Evolutionary conservation across 2,797 vertebrate species (phyloP).

Genomic region (Peromyscus nudipes): DNA sequence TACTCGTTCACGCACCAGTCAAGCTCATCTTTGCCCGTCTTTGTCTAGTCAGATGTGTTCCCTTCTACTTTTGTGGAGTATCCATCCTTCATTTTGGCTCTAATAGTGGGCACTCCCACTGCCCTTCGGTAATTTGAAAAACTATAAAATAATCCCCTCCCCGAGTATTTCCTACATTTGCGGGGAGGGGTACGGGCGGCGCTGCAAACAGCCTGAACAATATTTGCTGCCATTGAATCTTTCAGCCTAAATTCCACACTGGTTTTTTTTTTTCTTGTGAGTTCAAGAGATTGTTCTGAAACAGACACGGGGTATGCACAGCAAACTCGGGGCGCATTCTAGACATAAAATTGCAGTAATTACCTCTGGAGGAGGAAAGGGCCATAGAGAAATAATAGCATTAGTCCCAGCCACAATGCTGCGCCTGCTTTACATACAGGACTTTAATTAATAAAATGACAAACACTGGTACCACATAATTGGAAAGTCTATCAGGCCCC

Average conservation of each 20-base stretch:
- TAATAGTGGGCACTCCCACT: neutral
- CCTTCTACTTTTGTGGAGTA: neutral
- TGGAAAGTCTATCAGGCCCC: conserved; percentile 82
- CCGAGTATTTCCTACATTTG: neutral
- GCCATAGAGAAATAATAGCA: conserved; percentile 74
- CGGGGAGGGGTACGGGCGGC: neutral
- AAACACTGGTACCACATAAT: conserved; percentile 82
- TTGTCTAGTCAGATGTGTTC: neutral
- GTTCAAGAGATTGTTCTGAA: conserved; percentile 67
- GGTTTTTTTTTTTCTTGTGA: neutral
- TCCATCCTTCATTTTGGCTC: neutral
- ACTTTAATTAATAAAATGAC: conserved; percentile 86
- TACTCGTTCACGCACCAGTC: neutral
- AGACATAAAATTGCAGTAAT: conserved; percentile 79
- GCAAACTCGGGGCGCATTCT: conserved; percentile 55
- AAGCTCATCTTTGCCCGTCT: neutral
- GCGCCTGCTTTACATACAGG: conserved; percentile 66
- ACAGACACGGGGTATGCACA: conserved; percentile 52
- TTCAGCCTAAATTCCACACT: conserved; percentile 3
- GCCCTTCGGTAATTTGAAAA: conserved; percentile 23
- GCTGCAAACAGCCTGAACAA: neutral
- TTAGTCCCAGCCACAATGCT: conserved; percentile 74
- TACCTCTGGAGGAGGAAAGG: conserved; percentile 75
- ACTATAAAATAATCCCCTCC: neutral
- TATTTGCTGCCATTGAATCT: conserved; percentile 2